phyloP scores from a whole-genome alignment of 2,888 invertebrate species.

The Cephonodes hylas region DNA sequence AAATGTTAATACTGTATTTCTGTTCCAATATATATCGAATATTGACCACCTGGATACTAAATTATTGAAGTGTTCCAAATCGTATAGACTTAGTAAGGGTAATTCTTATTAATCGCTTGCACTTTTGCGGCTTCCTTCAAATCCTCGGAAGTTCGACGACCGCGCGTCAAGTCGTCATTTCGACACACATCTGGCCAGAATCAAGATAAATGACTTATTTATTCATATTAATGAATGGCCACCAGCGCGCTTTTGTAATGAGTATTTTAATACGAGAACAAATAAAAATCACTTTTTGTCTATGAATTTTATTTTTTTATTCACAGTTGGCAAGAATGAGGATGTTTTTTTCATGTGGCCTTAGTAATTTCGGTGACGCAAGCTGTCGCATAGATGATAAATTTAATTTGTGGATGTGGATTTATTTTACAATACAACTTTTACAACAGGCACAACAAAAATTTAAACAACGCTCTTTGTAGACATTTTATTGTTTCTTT shows the following conservation, averaged over 20 bases:
- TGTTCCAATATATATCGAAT: too few relatives aligned
- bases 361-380: not conserved
- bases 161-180: constrained; percentile 13
- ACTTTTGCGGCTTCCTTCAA: constrained; percentile 38
- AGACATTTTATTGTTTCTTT: too few relatives aligned
- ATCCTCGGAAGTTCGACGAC: constrained; percentile 26
- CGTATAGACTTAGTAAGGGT: not conserved
- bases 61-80: not conserved
- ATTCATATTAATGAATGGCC: constrained; percentile 4
- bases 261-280: not conserved
- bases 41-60: too few relatives aligned
- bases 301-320: not conserved
- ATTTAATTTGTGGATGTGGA: too few relatives aligned
- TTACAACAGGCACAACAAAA: too few relatives aligned
- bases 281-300: not conserved
- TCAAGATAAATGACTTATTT: constrained; percentile 15
- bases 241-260: constrained; percentile 3
- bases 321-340: not conserved
- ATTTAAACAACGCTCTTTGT: too few relatives aligned
- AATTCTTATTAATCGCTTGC: constrained; percentile 9
- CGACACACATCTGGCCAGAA: constrained; percentile 15
- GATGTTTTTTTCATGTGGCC: not conserved
- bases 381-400: not conserved
- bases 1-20: too few relatives aligned
- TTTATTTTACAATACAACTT: too few relatives aligned